Conservation (phyloP, 2,797 vertebrate genomes). For the Siniperca undulata region DNA sequence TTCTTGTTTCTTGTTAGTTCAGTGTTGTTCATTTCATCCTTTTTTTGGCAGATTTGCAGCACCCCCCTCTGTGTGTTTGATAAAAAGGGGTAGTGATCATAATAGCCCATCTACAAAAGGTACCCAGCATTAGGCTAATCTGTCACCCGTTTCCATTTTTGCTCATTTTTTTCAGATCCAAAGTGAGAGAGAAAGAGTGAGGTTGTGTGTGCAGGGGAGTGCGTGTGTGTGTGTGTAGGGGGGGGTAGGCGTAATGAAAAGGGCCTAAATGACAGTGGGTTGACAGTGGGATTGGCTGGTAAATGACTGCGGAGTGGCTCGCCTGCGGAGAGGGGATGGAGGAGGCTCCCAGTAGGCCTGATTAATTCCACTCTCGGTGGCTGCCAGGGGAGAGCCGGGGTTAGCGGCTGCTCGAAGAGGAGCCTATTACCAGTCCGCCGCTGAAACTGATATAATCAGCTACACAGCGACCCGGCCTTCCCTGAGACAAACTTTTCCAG, state of each 20-base stretch:
- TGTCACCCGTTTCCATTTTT: slow-evolving; percentile 93
- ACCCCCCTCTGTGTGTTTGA: slow-evolving; percentile 73
- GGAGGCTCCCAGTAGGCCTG: slow-evolving; percentile 99
- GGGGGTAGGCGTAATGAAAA: slow-evolving; percentile 92
- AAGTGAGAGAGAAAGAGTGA: slow-evolving; percentile 63
- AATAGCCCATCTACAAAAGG: slow-evolving; percentile 88
- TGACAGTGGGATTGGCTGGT: slow-evolving; percentile 99
- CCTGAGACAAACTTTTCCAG: slow-evolving; percentile 94
- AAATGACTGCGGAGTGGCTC: slow-evolving; percentile 99
- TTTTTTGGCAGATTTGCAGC: slow-evolving; percentile 12
- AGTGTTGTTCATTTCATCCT: slow-evolving; percentile 19
- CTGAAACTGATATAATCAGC: slow-evolving; percentile 99
- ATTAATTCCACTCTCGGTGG: slow-evolving; percentile 99
- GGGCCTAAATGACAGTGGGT: slow-evolving; percentile 99
- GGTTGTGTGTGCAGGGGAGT: slow-evolving; percentile 39
- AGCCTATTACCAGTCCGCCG: slow-evolving; percentile 96
- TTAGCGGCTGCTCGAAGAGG: slow-evolving; percentile 92
- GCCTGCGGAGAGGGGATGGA: slow-evolving; percentile 92
- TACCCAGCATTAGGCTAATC: slow-evolving; percentile 93
- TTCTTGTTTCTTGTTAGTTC: slow-evolving; percentile 15
- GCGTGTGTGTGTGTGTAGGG: not conserved
- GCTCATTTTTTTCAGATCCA: slow-evolving; percentile 59
- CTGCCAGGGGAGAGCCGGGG: slow-evolving; percentile 95
- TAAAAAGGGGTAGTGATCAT: slow-evolving; percentile 85
- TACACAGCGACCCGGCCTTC: slow-evolving; percentile 86